Evolutionary conservation across 2,113 vertebrate genomes (phyloP).

Genomic region (Nycticorax nycticorax): DNA sequence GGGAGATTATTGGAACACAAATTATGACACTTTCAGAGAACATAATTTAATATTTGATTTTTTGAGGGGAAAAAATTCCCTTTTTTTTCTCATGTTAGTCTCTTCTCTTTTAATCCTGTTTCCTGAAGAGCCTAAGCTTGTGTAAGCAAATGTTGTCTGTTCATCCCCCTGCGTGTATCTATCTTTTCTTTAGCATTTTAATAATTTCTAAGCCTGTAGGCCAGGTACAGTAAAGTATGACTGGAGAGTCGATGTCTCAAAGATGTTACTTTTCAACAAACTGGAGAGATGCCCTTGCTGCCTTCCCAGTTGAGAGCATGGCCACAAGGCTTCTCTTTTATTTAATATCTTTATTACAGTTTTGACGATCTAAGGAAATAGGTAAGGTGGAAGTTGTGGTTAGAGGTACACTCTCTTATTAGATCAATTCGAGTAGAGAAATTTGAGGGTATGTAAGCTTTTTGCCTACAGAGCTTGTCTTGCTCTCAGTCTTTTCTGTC

Average conservation of each 20-base stretch:
- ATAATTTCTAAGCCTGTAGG: not conserved
- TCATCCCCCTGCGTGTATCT: not conserved
- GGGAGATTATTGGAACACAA: not conserved
- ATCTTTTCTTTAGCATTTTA: not conserved
- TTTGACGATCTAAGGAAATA: not conserved
- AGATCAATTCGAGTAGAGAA: not conserved
- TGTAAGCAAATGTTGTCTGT: not conserved
- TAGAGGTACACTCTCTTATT: not conserved
- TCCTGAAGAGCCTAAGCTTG: not conserved
- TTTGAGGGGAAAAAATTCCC: fast-evolving
- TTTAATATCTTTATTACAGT: not conserved
- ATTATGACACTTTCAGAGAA: not conserved
- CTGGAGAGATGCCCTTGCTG: not conserved
- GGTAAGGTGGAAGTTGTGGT: not conserved
- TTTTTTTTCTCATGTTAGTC: not conserved
- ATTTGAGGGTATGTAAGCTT: not conserved
- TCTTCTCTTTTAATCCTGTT: not conserved
- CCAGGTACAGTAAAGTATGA: not conserved
- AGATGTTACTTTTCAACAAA: not conserved
- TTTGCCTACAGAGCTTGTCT: not conserved
- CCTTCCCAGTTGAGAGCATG: not conserved
- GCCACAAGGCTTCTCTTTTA: not conserved
- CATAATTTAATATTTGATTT: not conserved
- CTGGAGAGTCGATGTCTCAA: not conserved
- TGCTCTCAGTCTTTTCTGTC: not conserved